Evolutionary conservation across 2,113 vertebrate species (phyloP), one percentile per base, ranked within the genome.

Genomic region (Lota lota): DNA sequence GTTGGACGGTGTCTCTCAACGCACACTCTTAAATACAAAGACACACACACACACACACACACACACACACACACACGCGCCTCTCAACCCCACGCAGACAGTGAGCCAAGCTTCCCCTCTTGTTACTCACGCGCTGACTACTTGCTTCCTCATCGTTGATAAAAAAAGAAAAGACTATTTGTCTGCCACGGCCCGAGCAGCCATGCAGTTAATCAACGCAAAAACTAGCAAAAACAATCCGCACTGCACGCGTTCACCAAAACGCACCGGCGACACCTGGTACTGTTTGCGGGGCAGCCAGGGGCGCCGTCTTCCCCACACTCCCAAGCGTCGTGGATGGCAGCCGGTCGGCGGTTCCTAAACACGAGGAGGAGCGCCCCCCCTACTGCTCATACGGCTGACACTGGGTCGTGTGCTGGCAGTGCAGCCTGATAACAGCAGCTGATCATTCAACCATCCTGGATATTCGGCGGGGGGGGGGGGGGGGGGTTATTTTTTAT

Each of bases 181-280:
- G 85, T 88, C 87, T 85, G 79, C 80, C 76, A 83, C 22, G 70
- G 79, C 82, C 83, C 78, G 80, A 86, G 83, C 68, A 73, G 81
- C 73, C 19, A 80, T 88, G 81, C 85, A 85, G 87, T 15, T 85
- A 89, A 87, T 91, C 89, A 81, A 90, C 90, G 89, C 79, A 83
- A 88, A n/a, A n/a, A n/a, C n/a, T n/a, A n/a, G n/a, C n/a, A n/a
- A n/a, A n/a, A 88, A 88, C 85, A 89, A 88, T 85, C 85, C 56
- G 77, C 80, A 78, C 76, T 70, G 79, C 82, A 86, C 79, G 77
- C 85, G 83, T 88, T 88, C 87, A 91, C 89, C 88, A 87, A 89
- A 89, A 17, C 21, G 77, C 85, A 81, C 76, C 68, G 73, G 82
- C 85, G 87, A 88, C 88, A 89, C 88, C 88, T 87, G 89, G 86